Evolutionary conservation across 1,140 invertebrate genomes (phyloP), one percentile per base, ranked within the genome.

Genomic region (Drosophila arizonae): DNA sequence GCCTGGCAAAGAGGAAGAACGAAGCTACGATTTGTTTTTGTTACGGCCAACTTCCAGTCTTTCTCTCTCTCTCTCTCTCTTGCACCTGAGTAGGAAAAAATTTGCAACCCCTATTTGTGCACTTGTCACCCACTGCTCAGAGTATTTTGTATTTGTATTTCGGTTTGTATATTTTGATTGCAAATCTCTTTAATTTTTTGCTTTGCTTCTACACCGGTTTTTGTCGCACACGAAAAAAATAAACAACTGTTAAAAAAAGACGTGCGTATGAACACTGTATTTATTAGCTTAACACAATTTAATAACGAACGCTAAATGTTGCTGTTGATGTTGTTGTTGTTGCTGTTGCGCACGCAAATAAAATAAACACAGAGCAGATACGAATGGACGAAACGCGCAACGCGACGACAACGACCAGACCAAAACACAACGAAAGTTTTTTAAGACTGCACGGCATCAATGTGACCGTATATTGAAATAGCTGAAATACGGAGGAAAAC

Each of bases 351-450:
- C 67, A 64, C 56, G 56, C 64, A 70, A 63, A 74, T 64, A 54
- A 64, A 64, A 64, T 70, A 74, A 70, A 70, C 52, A 69, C 46
- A 46, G 54, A 56, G 36, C 24, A 39, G 3, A 39, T 39, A 11
- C 10, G 36, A 39, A 28, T 57, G 51, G 17, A 62, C 72, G 72
- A 68, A 56, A 73, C 65, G 65, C 71, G 71, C 64, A 62, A 62
- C 51, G 61, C 71, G 56, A 73, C 64, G 65, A 48, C 55, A 72
- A 54, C 62, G 56, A 57, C 69, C 46, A 72, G 50, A 74, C 65
- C 65, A 73, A 73, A 68, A 69, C 65, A 69, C 66, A 68, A 69
- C 71, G 71, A 73, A 73, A 51, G 43, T 73, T 73, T 63, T 54
- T 57, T 51, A 57, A 65, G 65, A 73, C 51, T 73, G 50, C 41